phyloP scores from a whole-genome alignment of 2,113 vertebrate species.

The Colistium nudipinnis region DNA sequence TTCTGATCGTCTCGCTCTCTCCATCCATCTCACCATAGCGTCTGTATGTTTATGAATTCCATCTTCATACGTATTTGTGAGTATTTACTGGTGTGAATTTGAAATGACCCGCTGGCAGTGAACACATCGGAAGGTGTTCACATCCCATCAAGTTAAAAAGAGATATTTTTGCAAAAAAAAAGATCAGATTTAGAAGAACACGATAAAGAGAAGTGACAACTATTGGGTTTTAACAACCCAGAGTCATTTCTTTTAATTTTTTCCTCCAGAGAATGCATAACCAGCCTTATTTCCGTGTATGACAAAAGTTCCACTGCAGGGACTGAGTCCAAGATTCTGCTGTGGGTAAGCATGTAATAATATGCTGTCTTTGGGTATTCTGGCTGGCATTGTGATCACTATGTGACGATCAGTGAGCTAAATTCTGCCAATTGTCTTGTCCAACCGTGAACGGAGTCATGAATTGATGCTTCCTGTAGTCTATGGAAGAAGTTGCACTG shows the following conservation, averaged over 20 bases:
- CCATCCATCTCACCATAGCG: conserved; percentile 36
- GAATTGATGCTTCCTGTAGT: conserved; percentile 29
- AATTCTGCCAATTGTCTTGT: not conserved
- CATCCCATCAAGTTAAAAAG: not conserved
- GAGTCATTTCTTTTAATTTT: not conserved
- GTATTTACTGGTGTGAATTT: conserved; percentile 38
- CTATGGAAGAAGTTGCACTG: conserved; percentile 9
- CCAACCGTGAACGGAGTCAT: not conserved
- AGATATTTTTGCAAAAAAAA: conserved; percentile 1
- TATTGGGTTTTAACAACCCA: not conserved
- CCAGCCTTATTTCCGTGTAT: not conserved
- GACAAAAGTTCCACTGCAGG: not conserved
- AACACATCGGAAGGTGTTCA: not conserved
- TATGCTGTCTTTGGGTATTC: conserved; percentile 15
- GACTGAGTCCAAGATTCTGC: not conserved
- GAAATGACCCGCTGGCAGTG: conserved; percentile 19
- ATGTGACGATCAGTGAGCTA: conserved; percentile 2
- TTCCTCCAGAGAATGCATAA: not conserved
- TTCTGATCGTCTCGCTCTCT: conserved; percentile 43
- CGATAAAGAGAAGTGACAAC: not conserved
- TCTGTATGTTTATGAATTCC: conserved; percentile 31
- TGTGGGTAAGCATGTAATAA: not conserved
- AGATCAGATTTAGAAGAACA: conserved; percentile 1
- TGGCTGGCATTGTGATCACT: conserved; percentile 30
- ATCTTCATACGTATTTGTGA: conserved; percentile 48